Percentiles rank a stretch among this genome's conserved stretches.
phyloP scores from a whole-genome alignment of 2,113 vertebrate genomes.

The Columba livia region DNA sequence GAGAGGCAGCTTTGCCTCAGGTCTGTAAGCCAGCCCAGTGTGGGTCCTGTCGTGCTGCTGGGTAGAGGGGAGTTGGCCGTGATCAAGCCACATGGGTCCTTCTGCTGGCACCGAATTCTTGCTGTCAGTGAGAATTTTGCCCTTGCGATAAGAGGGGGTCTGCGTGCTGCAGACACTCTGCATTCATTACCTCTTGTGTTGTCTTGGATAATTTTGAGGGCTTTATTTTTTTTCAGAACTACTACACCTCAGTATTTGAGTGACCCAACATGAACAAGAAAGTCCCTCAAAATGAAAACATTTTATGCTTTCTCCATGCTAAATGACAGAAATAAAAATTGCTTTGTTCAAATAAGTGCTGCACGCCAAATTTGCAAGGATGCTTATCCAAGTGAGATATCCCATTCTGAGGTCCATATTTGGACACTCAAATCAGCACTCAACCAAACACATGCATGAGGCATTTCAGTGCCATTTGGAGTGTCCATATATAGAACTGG shows the following conservation, averaged over 20 bases:
- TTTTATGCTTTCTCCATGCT: not conserved
- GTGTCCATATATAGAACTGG: conserved; percentile 68
- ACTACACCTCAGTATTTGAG: not conserved
- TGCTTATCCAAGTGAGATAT: conserved; percentile 63
- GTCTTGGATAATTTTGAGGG: not conserved
- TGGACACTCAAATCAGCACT: conserved; percentile 63
- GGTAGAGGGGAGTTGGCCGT: not conserved
- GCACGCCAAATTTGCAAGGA: conserved; percentile 43
- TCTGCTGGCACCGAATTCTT: conserved; percentile 13
- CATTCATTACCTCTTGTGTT: conserved; percentile 6
- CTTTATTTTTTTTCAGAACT: not conserved
- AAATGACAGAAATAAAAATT: conserved; percentile 49
- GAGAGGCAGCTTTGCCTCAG: not conserved
- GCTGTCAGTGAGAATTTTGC: not conserved
- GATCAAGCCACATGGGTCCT: not conserved
- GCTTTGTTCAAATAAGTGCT: conserved; percentile 52
- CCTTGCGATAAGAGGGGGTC: not conserved
- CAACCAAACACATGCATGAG: conserved; percentile 60
- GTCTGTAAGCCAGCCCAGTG: not conserved
- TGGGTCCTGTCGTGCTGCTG: not conserved
- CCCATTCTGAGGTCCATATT: conserved; percentile 65
- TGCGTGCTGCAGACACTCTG: not conserved
- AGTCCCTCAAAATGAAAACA: conserved; percentile 26
- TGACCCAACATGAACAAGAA: not conserved
- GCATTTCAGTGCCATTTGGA: conserved; percentile 66